These are phyloP conservation scores for Anguilla obscura DNA, from an alignment of 2,797 vertebrate species.

Conservation along the genomic window DNA sequence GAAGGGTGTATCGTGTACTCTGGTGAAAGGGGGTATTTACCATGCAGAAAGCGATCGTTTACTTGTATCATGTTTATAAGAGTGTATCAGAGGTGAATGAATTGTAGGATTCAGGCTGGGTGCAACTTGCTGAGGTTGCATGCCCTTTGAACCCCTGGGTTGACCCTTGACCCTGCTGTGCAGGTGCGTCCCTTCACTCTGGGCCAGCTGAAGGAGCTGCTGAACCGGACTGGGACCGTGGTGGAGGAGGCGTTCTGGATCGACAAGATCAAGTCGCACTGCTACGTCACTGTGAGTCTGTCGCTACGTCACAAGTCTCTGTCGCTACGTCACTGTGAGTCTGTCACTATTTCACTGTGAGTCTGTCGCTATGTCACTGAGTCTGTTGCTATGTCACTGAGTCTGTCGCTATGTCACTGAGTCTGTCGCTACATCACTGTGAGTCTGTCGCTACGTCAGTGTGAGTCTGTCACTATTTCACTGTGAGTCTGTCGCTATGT, in stretches of 20 bases:
- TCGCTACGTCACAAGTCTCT: not conserved
- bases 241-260: constrained; percentile 89
- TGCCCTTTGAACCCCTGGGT: not conserved
- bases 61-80: no score
- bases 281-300: constrained; percentile 83
- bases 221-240: constrained; percentile 81
- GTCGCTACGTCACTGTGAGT: no score
- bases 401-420: constrained; percentile 77
- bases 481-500: constrained; percentile 68
- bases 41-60: no score
- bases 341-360: not conserved
- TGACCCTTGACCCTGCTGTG: constrained; percentile 18
- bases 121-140: no score
- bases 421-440: constrained; percentile 35
- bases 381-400: constrained; percentile 74
- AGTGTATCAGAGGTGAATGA: no score
- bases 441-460: not conserved
- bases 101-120: no score
- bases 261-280: constrained; percentile 93
- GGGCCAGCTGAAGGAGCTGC: constrained; percentile 86
- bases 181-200: constrained; percentile 90
- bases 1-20: no score
- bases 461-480: not conserved
- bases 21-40: no score
- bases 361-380: not conserved